Evolutionary conservation across 2,888 invertebrate genomes (phyloP).

Genomic region (Lamellibrachia satsuma): DNA sequence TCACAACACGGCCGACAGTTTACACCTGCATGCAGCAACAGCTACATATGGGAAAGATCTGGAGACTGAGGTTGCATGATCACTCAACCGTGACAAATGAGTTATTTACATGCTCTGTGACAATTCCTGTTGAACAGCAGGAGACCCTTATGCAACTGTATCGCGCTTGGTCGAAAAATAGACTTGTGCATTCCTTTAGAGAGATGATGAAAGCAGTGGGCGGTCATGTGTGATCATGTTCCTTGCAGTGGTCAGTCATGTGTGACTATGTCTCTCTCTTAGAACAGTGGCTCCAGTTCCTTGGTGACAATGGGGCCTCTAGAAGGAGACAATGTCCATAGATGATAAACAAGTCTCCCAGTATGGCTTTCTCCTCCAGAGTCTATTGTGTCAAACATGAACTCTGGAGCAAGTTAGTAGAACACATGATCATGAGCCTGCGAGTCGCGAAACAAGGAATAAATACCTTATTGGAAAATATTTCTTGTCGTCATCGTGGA

Average conservation of each 20-base stretch:
- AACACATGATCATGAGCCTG: neutral
- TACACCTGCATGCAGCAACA: neutral
- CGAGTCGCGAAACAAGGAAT: neutral
- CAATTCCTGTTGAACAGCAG: neutral
- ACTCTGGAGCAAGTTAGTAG: neutral
- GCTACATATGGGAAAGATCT: neutral
- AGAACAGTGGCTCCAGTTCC: neutral
- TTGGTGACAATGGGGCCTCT: too few species aligned
- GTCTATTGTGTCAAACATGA: neutral
- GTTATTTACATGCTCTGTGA: neutral
- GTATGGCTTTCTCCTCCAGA: neutral
- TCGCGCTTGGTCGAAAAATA: neutral
- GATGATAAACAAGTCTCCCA: neutral
- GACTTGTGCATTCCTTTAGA: neutral
- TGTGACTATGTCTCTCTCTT: neutral
- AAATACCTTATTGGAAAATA: neutral
- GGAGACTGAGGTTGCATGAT: neutral
- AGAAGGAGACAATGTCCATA: neutral
- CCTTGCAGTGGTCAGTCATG: neutral
- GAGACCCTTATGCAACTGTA: conserved; percentile 10
- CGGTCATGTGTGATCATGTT: neutral
- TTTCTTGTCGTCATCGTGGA: neutral
- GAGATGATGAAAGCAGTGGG: neutral
- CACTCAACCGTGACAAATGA: neutral
- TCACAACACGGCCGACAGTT: neutral